Conservation (phyloP, 2,888 invertebrate species). For the Rutpela maculata region DNA sequence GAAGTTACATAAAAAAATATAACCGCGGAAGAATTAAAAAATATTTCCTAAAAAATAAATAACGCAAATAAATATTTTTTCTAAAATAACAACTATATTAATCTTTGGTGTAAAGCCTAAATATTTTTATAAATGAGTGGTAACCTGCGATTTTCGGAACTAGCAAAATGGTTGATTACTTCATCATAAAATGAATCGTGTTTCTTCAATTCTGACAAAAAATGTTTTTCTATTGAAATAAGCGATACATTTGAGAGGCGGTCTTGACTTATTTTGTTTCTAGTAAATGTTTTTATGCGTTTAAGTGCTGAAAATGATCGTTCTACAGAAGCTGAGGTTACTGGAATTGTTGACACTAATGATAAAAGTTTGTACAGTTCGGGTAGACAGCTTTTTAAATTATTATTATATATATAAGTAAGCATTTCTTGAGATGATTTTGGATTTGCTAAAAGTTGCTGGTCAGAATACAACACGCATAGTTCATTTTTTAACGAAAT, state of each 20-base stretch:
- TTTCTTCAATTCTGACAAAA: constrained; percentile 7
- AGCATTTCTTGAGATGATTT: no score
- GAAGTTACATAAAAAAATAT: no score
- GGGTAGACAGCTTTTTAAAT: no score
- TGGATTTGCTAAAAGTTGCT: no score
- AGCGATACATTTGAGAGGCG: constrained; percentile 7
- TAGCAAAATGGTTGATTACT: constrained; percentile 25
- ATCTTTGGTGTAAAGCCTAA: neutral
- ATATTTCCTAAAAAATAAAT: no score
- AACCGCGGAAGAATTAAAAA: no score
- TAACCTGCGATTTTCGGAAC: neutral
- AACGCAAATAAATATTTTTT: no score
- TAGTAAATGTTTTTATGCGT: constrained; percentile 29
- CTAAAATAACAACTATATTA: neutral
- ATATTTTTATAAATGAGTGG: neutral
- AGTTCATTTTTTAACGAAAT: no score
- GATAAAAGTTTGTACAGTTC: no score
- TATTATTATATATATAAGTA: no score
- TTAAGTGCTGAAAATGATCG: constrained; percentile 16
- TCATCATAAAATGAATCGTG: constrained; percentile 19
- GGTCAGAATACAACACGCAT: no score
- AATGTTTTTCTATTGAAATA: constrained; percentile 28
- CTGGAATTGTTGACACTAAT: constrained; percentile 30
- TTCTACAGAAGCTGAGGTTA: constrained; percentile 30
- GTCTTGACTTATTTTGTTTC: constrained; percentile 16